These are phyloP conservation scores for Pyrocephalus nanus DNA, from an alignment of 2,797 vertebrate genomes.

Conservation along the genomic window DNA sequence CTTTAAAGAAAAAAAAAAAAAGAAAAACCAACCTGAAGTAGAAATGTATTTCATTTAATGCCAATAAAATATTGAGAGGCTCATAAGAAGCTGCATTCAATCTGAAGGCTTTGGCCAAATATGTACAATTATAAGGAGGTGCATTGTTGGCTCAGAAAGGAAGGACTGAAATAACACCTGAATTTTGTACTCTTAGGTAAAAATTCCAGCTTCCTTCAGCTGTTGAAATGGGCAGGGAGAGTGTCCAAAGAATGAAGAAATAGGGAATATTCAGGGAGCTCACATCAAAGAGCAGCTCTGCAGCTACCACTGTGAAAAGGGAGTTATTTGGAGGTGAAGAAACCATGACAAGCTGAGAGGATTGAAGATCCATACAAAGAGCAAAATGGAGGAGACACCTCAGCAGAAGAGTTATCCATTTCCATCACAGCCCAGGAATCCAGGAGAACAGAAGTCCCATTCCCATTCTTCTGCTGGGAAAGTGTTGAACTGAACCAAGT, in stretches of 20 bases:
- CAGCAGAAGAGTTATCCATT: background rate
- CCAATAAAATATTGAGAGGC: background rate
- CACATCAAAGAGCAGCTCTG: background rate
- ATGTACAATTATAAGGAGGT: fast-evolving
- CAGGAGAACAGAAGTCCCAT: background rate
- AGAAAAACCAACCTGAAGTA: too few relatives aligned
- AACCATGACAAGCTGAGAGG: background rate
- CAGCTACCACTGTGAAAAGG: background rate
- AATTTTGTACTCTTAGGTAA: background rate
- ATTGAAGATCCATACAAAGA: background rate
- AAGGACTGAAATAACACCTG: background rate
- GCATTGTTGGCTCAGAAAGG: background rate
- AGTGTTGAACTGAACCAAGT: fast-evolving
- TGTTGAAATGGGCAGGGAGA: fast-evolving
- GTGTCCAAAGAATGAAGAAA: background rate
- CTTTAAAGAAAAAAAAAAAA: background rate
- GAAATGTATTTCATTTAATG: background rate
- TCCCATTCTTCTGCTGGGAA: background rate
- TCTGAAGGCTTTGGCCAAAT: background rate
- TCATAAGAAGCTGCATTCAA: background rate
- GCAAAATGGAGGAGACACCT: background rate
- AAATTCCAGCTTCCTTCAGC: background rate
- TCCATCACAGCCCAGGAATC: background rate
- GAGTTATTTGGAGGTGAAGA: background rate
- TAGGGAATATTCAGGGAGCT: background rate